Evolutionary conservation across 2,113 vertebrate species (phyloP), one percentile per base, ranked within the genome.

Genomic region (Leuciscus idus): DNA sequence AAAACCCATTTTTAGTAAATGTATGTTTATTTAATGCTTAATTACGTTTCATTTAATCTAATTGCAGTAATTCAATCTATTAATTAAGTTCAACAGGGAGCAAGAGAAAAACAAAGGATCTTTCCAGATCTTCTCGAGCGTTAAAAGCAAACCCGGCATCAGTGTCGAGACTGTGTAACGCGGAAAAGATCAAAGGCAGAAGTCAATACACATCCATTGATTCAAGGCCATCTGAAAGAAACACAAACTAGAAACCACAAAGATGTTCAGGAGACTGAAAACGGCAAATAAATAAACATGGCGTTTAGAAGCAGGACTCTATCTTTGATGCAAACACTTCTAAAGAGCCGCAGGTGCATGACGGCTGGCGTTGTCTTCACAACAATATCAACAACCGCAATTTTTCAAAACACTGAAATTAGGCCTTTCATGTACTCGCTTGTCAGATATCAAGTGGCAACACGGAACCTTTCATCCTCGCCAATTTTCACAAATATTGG

Each of bases 391-490:
- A 57, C 78, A 23, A 26, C 55, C 4, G 57, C 87, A 88, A 85
- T 82, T 85, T 85, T 57, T 81, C 87, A 73, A 88, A 88, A 85
- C 83, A 88, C 46, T 12, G 46, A 55, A 85, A 88, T 82, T 36
- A 88, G n/a, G 77, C 83, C 86, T 84, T 85, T 84, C 70, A 87
- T 85, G 77, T 76, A 30, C 28, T 55, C 46, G 78, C 55, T 52
- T 76, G 87, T 85, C 83, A 74, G 83, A 82, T 81, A 85, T 82
- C 83, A 85, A 88, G 87, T 88, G 78, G 77, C 21, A 75, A 86
- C 85, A 75, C 11, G 66, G 43, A 88, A 39, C 57, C 83, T 88
- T 88, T 85, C 83, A 85, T 81, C 85, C 79, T 61, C n/a, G 46
- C 6, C 57, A 85, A 85, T 85, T 88, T 81, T 66, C 59, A 57